Base-by-base conservation (phyloP, 2,888 invertebrate genomes). In the Pogonocherus hispidulus region DNA sequence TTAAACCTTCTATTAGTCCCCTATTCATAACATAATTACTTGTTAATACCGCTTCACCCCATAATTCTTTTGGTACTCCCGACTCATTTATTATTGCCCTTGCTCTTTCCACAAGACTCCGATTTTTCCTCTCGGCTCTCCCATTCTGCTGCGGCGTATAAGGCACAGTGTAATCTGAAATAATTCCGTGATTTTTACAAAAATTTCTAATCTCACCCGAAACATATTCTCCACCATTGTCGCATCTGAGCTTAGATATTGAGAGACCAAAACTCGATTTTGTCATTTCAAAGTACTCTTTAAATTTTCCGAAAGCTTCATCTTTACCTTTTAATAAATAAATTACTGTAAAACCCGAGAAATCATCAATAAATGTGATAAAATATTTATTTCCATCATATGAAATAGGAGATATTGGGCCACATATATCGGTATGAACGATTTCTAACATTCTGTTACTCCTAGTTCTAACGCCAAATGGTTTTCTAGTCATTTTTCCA, bases 131-230 rank as follows among this genome's bases (percentile, higher is more conserved):
- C 69, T 84, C 84, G 5, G 82, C 73, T 9, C 82, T 79, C 57
- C 82, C 83, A 78, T 84, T 84, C 63, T 78, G 76, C 74, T 83
- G 81, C 57, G 83, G 84, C 8, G 83, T 83, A 63, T 79, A 73
- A 52, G 84, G 82, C 57, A 84, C 81, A 64, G 84, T 83, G 37
- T 81, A 78, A 77, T 83, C 79, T 73, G 76, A 79, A 19, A 63
- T 76, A 41, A 81, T 79, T 16, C 80, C 79, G 71, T 78, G 79
- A 64, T 78, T 47, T 55, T 76, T 69, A 71, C 78, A 81, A 71
- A 59, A 81, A 6, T 70, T 68, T 57, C 76, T 77, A 74, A 81
- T 77, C 18, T 81, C 78, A 67, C 75, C 75, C 16, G 77, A 78
- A 51, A 79, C 70, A 70, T 81, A 81, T 69, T 82, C 79, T 19